Evolutionary conservation across 2,797 vertebrate genomes (phyloP).

Genomic region (Urosaurus nigricauda): DNA sequence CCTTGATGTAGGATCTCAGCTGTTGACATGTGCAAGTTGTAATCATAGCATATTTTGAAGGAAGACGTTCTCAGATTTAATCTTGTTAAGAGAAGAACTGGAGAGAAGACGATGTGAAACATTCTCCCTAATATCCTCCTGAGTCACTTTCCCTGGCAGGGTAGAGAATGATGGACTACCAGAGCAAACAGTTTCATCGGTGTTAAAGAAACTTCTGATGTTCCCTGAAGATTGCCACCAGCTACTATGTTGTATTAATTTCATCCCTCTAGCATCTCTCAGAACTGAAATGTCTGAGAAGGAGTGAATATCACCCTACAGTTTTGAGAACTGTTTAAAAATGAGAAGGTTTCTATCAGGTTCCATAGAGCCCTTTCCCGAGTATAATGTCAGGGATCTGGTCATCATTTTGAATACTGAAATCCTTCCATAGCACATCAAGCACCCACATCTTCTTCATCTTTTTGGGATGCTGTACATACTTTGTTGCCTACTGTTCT

Average conservation of each 20-base stretch:
- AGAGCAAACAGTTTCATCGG: neutral
- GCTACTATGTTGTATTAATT: neutral
- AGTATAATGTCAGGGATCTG: neutral
- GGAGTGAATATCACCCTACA: neutral
- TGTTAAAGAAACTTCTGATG: neutral
- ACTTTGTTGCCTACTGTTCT: neutral
- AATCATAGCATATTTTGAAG: neutral
- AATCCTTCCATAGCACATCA: neutral
- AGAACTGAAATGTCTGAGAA: neutral
- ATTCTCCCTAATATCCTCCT: neutral
- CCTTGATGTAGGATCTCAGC: too few species aligned
- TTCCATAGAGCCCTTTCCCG: neutral
- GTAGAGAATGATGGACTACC: neutral
- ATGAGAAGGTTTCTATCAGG: neutral
- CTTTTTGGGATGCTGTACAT: neutral
- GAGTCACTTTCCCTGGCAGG: neutral
- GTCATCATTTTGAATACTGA: neutral
- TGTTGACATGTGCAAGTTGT: too few species aligned
- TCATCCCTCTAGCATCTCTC: neutral
- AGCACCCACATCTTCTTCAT: neutral
- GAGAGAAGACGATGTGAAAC: neutral
- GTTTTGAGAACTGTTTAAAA: neutral
- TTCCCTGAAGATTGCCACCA: neutral
- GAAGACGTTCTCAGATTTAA: neutral
- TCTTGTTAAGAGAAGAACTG: neutral